phyloP scores from a whole-genome alignment of 2,113 vertebrate genomes.

The Dromiciops gliroides region DNA sequence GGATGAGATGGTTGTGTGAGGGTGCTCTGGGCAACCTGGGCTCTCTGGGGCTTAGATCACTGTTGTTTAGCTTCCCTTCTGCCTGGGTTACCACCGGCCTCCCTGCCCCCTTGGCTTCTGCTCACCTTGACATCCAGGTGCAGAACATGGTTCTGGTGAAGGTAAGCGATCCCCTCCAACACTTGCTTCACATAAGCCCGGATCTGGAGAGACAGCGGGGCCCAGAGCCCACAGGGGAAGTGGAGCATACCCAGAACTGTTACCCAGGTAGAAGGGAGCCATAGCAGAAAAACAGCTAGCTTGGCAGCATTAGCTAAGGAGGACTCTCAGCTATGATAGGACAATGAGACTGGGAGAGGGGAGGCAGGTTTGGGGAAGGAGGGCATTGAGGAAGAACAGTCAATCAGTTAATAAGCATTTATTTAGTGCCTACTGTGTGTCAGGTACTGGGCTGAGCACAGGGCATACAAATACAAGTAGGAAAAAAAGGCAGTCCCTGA shows the following conservation, averaged over 20 bases:
- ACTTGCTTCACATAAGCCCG: conserved; percentile 92
- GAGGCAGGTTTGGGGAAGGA: neutral
- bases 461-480: neutral
- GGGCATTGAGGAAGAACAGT: no score
- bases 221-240: conserved; percentile 25
- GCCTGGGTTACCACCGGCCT: neutral
- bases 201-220: conserved; percentile 84
- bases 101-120: rapidly evolving
- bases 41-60: neutral
- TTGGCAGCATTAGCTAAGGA: neutral
- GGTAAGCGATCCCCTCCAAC: conserved; percentile 92
- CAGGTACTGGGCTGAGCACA: no score
- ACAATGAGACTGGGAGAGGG: neutral
- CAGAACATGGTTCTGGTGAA: conserved; percentile 91
- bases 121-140: conserved; percentile 97
- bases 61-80: neutral
- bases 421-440: neutral
- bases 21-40: no score
- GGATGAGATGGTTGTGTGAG: neutral
- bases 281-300: neutral
- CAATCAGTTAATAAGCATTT: neutral
- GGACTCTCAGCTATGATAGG: neutral
- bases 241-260: neutral
- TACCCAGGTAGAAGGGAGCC: neutral
- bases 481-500: neutral